Base-by-base conservation (phyloP, 1,140 invertebrate species). In the Cydia pomonella region DNA sequence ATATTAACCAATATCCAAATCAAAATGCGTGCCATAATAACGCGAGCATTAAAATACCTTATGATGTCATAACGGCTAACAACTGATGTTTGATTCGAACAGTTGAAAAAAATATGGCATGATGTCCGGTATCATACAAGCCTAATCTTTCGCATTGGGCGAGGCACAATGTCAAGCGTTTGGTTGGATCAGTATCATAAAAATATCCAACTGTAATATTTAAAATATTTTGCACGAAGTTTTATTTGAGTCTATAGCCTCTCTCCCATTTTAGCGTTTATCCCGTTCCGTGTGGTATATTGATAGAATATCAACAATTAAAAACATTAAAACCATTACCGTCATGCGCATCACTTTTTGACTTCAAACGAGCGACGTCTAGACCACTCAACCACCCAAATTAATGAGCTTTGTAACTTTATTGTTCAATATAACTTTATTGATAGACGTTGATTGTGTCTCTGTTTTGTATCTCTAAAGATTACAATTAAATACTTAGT, bases 61-160 rank as follows among this genome's bases (percentile, higher is more conserved):
- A 59, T 59, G 53, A 59, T 59, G 21, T 59, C 53, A 59, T 59
- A 59, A 59, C 50, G 50, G 21, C 47, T 50, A 50, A 53, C 50
- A 59, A 23, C 53, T 18, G 50, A 50, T 50, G 47, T 18, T 50
- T n/a, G 53, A 59, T 23, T 12, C 21, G 18, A 23, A 59, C 21
- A 23, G 2, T 23, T 7, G 16, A 53, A 59, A 59, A 21, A 59
- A 21, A 21, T 50, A 50, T 18, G 47, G 47, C 13, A 59, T 59
- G 50, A 21, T 9, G 50, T 59, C 50, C 50, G 50, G 50, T 59
- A 59, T 59, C 53, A 23, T 59, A 23, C 53, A 59, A 59, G n/a
- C 21, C 18, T 23, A 59, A 59, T 59, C 53, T 59, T 21, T 59
- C 21, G 53, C 18, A 59, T 23, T 59, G 21, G 53, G 53, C 9